Base-by-base conservation (phyloP, 2,797 vertebrate species). In the Amniataba percoides region DNA sequence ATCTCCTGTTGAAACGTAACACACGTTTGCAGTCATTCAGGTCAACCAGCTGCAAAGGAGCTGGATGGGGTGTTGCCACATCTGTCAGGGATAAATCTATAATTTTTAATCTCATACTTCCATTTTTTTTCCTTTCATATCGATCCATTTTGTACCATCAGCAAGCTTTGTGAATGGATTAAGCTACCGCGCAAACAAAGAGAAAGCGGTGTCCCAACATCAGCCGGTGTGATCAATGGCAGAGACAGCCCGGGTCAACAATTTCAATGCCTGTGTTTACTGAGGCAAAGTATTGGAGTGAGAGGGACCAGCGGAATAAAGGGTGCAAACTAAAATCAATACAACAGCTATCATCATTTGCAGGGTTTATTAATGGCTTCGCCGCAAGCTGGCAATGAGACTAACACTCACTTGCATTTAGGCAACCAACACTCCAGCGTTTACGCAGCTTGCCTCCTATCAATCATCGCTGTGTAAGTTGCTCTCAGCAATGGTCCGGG, bases 271-370 rank as follows among this genome's bases (percentile, higher is more conserved):
- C 64, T 70, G 88, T 91, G 90, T 93, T 94, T 92, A 91, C 89
- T 89, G 91, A 91, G 78, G 84, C 89, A 92, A 84, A 86, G 87
- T 80, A 88, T 90, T 81, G 75, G 68, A 89, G 87, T 73, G 68
- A 83, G 77, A 88, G 31, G 52, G 85, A 52, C 68, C 45, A 48
- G 18, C 82, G 77, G 81, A 89, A 82, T 74, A 64, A 86, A 85
- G 66, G 86, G 84, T 74, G 88, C 79, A 88, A 89, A 88, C 77
- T 74, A 21, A 64, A 91, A 94, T 94, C 92, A 76, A 94, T 94
- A 88, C 70, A 89, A 84, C 89, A 87, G 89, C 92, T 91, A 93
- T 94, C 89, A 92, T 93, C 90, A 94, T 93, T 92, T 91, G 81
- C 87, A 71, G 67, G 74, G 60, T 90, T 90, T 93, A 93, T 93